A percentile compares a stretch with the other conserved stretches of the same genome.
These are phyloP conservation scores for Psammodynastes pulverulentus DNA, from an alignment of 2,113 vertebrate genomes.

Conservation along the genomic window DNA sequence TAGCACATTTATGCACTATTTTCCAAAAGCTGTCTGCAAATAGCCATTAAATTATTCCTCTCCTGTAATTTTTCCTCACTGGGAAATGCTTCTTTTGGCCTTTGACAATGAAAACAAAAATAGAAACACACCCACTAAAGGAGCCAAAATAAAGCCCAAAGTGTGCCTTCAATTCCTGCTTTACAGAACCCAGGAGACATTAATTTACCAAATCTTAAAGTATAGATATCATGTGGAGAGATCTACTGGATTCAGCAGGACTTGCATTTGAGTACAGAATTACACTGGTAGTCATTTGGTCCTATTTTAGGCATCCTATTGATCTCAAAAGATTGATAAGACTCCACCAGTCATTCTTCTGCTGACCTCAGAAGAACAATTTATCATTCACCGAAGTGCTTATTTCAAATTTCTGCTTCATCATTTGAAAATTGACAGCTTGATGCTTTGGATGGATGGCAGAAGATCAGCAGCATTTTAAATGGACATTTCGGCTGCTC, in stretches of 20 bases:
- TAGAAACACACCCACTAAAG: neutral
- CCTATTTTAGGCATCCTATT: constrained; percentile 2
- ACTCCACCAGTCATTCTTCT: neutral
- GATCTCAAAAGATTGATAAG: constrained; percentile 34
- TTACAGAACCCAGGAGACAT: neutral
- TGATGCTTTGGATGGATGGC: neutral
- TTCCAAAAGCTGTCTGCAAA: neutral
- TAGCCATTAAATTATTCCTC: neutral
- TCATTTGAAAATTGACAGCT: neutral
- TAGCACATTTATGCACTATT: neutral
- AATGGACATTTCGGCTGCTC: neutral
- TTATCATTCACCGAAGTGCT: neutral
- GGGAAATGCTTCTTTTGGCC: neutral
- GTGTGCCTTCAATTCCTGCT: neutral
- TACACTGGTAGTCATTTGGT: constrained; percentile 21
- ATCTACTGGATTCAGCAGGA: neutral
- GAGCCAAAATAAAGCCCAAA: neutral
- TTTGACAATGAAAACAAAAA: neutral
- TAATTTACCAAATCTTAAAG: constrained; percentile 42
- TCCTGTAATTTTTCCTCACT: neutral
- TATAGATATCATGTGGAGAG: neutral
- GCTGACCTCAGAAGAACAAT: neutral
- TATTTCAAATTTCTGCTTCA: neutral
- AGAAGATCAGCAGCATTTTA: neutral
- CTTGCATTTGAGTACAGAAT: neutral